Conservation (phyloP, 2,888 invertebrate genomes). For the Melanargia galathea region DNA sequence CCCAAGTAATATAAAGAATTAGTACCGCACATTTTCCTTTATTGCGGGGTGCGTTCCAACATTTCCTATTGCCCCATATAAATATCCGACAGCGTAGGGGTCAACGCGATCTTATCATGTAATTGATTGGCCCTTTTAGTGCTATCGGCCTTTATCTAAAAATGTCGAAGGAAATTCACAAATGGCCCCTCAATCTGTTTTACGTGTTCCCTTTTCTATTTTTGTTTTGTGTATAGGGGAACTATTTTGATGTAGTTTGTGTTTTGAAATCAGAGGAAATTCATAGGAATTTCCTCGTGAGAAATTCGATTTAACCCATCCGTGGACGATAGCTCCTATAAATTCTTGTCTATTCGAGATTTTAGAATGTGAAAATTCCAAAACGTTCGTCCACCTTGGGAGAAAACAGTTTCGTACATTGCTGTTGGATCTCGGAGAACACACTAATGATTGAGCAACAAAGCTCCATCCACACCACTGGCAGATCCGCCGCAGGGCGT, state of each 20-base stretch:
- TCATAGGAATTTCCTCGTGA: not conserved
- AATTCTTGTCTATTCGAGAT: too few relatives aligned
- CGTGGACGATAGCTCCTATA: too few relatives aligned
- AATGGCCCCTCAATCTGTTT: constrained; percentile 37
- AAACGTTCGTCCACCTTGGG: too few relatives aligned
- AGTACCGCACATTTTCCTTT: constrained; percentile 20
- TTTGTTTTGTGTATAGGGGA: not conserved
- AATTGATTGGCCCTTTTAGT: constrained; percentile 67
- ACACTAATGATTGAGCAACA: not conserved
- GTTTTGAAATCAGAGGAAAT: not conserved
- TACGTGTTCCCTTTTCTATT: constrained; percentile 28
- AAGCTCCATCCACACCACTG: not conserved
- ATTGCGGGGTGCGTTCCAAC: constrained; percentile 24
- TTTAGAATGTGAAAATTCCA: too few relatives aligned
- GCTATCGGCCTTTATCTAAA: constrained; percentile 57
- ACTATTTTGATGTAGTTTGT: not conserved
- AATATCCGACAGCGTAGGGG: constrained; percentile 41
- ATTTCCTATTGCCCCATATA: constrained; percentile 33
- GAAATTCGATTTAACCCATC: not conserved
- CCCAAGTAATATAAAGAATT: constrained; percentile 13
- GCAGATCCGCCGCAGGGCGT: not conserved
- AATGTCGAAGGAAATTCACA: constrained; percentile 47
- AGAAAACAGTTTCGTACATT: too few relatives aligned
- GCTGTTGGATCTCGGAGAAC: not conserved
- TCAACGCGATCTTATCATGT: constrained; percentile 57